Conservation (phyloP, 2,888 invertebrate species). For the Plagiodera versicolora region DNA sequence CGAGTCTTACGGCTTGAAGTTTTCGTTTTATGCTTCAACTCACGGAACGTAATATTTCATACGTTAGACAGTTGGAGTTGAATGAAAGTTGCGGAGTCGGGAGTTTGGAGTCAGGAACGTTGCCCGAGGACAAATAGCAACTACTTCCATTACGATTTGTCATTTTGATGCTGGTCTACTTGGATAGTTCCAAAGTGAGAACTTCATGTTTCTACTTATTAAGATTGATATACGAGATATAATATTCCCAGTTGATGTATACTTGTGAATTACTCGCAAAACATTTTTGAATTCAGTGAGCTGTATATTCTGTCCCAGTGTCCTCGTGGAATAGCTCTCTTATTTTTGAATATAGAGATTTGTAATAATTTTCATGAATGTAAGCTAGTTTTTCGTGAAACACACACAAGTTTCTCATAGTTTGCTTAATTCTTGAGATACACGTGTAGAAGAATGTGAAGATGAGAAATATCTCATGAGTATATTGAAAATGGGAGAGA, state of each 20-base stretch:
- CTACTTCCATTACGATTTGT: constrained; percentile 32
- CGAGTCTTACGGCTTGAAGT: neutral
- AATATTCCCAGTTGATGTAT: neutral
- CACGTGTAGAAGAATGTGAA: too few relatives aligned
- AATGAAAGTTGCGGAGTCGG: constrained; percentile 24
- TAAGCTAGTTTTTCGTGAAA: too few relatives aligned
- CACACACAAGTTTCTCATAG: too few relatives aligned
- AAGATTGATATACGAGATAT: constrained; percentile 28
- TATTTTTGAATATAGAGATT: too few relatives aligned
- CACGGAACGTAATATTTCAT: neutral
- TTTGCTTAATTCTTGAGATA: too few relatives aligned
- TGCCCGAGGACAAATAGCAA: constrained; percentile 29
- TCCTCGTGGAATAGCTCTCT: too few relatives aligned
- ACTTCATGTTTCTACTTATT: constrained; percentile 26
- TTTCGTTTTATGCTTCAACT: neutral
- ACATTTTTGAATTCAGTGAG: too few relatives aligned
- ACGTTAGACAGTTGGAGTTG: constrained; percentile 8
- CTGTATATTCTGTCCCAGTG: too few relatives aligned
- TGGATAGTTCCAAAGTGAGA: constrained; percentile 26
- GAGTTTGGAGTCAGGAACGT: constrained; percentile 17
- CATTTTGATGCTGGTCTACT: constrained; percentile 29
- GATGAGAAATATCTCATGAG: too few relatives aligned
- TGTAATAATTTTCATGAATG: too few relatives aligned
- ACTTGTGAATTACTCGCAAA: neutral
- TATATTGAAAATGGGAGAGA: too few relatives aligned